Evolutionary conservation across 2,113 vertebrate species (phyloP), one percentile per base, ranked within the genome.

Genomic region (Sinocyclocheilus anshuiensis): DNA sequence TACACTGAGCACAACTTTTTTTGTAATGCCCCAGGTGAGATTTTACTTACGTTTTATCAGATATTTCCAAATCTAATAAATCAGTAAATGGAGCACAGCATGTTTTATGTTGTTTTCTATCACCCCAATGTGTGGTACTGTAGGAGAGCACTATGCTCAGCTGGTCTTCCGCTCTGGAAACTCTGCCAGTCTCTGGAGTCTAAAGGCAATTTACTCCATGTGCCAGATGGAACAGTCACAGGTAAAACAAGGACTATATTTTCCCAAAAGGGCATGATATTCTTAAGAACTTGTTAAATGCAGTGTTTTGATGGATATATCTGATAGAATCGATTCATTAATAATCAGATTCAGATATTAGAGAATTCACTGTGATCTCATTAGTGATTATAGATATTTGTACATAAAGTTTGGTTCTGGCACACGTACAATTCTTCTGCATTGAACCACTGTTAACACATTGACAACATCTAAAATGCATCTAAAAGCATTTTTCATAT

Each of bases 151-250:
- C 92, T 97, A 97, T 81, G 97, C 97, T 77, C 97, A 98, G 93
- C 94, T 99, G 93, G 98, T 99, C 88, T 99, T 98, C 92, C 97
- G 98, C 94, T 98, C 98, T 84, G 98, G 96, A 92, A 98, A 97
- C 82, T 96, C 96, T 13, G 98, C 96, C 89, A 99, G 98, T 92
- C 96, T 99, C 85, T 99, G 98, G 98, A 99, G 97, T 90, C 94
- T 98, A 88, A 96, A 96, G 83, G 96, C 97, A 82, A 97, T 99
- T 93, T 95, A 97, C 63, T 96, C 97, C 92, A 99, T 99, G 97
- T 99, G 98, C 89, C 96, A 96, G 90, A 97, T 98, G 89, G 98
- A 99, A 90, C 95, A 96, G 92, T 95, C 96, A 71, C 97, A 96
- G 97, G 98, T 99, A 90, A 92, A 96, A 75, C 88, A 83, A 59